phyloP scores from a whole-genome alignment of 2,797 vertebrate species.

The Florisuga fusca region DNA sequence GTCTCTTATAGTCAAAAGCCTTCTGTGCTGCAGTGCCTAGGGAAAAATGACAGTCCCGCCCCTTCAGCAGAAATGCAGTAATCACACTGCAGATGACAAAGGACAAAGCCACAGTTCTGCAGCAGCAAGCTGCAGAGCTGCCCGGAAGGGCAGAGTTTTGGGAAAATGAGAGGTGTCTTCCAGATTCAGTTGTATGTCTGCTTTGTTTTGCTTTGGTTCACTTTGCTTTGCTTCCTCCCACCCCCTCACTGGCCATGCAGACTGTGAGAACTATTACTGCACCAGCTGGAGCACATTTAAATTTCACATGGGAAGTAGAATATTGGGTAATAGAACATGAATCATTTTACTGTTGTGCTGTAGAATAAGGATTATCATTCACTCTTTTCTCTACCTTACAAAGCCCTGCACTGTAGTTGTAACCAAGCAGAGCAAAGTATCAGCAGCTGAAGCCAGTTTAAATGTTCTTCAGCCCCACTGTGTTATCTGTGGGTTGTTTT shows the following conservation, averaged over 20 bases:
- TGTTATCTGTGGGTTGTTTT: neutral
- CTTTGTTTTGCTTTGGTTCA: neutral
- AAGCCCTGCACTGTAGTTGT: neutral
- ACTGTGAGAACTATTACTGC: neutral
- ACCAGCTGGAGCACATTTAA: slow-evolving; percentile 23
- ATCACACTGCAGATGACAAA: neutral
- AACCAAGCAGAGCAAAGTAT: neutral
- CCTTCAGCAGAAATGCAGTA: slow-evolving; percentile 2
- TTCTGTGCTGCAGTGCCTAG: neutral
- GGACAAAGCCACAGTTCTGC: neutral
- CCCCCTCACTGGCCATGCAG: neutral
- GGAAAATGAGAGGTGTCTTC: neutral
- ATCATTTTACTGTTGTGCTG: neutral
- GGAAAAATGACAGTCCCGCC: neutral
- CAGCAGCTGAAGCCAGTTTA: neutral
- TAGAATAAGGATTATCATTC: neutral
- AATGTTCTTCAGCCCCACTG: neutral
- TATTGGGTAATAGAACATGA: neutral
- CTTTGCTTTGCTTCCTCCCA: neutral
- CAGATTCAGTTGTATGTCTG: neutral
- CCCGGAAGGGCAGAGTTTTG: neutral
- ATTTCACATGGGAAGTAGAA: neutral
- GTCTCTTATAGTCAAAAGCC: neutral
- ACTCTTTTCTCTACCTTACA: neutral
- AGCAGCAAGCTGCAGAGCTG: neutral